These are phyloP conservation scores for Varanus komodoensis DNA, from an alignment of 2,113 vertebrate genomes.

Conservation along the genomic window DNA sequence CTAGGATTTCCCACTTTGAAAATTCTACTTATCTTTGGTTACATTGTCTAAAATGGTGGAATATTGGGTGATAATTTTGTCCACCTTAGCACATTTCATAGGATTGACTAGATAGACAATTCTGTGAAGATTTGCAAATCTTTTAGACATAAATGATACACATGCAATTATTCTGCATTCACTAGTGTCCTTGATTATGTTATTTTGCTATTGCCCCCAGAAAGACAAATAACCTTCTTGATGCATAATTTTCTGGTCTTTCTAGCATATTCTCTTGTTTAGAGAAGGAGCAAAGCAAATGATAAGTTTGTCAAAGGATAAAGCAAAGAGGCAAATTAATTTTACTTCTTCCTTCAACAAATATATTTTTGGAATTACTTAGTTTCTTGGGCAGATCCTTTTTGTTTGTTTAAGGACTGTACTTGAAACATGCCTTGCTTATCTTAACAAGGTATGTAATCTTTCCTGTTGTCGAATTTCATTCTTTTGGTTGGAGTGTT, in stretches of 20 bases:
- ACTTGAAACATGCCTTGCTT: conserved; percentile 47
- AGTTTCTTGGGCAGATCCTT: conserved; percentile 35
- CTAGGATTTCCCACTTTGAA: background rate
- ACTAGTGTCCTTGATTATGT: background rate
- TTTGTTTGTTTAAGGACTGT: conserved; percentile 41
- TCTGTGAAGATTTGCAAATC: background rate
- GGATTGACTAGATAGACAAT: background rate
- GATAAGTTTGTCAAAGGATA: background rate
- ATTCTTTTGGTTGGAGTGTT: conserved; percentile 12
- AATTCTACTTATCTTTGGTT: background rate
- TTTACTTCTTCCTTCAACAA: conserved; percentile 30
- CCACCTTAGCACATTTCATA: background rate
- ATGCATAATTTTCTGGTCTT: background rate
- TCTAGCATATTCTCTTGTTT: background rate
- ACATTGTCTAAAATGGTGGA: background rate
- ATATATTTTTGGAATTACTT: conserved; percentile 48
- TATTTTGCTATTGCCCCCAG: background rate
- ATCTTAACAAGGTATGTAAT: conserved; percentile 28
- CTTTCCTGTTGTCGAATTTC: conserved; percentile 13
- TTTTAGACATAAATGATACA: background rate
- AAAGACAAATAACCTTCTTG: background rate
- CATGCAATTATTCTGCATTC: background rate
- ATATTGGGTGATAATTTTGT: background rate
- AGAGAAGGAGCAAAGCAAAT: conserved; percentile 2
- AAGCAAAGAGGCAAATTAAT: conserved; percentile 11